phyloP scores from a whole-genome alignment of 2,113 vertebrate genomes.

The Gracilinanus agilis region DNA sequence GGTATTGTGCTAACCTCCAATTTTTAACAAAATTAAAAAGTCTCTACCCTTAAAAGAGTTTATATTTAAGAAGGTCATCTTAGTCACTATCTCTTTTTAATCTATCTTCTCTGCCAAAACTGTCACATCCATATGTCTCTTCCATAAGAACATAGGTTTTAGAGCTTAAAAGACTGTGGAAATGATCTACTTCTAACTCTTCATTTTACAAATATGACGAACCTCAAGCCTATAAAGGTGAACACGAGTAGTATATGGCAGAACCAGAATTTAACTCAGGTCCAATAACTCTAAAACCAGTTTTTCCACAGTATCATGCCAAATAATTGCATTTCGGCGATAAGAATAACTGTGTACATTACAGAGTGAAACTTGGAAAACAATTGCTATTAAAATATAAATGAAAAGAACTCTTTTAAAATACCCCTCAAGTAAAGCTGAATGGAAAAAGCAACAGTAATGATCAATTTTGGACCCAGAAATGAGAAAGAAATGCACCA shows the following conservation, averaged over 20 bases:
- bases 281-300: neutral
- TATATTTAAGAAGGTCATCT: no score
- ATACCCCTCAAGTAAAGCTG: neutral
- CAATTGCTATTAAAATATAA: neutral
- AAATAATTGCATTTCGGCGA: neutral
- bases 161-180: neutral
- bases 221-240: neutral
- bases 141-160: no score
- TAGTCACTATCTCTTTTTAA: no score
- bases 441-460: neutral
- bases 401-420: neutral
- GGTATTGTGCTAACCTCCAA: no score
- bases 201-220: neutral
- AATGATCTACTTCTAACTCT: neutral
- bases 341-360: neutral
- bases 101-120: no score
- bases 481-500: neutral
- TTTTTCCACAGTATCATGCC: neutral
- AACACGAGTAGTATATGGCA: neutral
- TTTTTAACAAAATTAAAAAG: no score
- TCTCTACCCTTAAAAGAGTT: no score
- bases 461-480: neutral
- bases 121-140: no score
- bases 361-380: neutral
- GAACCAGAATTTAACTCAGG: neutral